Conservation (phyloP, 1,140 invertebrate species). For the Cotesia glomerata region DNA sequence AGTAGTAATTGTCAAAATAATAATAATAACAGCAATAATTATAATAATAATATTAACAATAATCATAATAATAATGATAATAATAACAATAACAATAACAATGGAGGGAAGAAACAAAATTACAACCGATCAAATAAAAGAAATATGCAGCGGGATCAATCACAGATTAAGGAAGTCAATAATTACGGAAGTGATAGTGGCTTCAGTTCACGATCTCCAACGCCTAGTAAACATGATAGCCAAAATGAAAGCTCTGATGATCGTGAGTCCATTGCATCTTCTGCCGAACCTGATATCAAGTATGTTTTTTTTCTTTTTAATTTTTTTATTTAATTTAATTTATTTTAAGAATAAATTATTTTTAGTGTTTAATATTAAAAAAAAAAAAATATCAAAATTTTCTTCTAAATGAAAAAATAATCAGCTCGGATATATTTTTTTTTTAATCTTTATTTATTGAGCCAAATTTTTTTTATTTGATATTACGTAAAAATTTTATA, state of each 20-base stretch:
- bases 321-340: background rate
- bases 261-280: constrained; percentile 54
- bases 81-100: constrained; percentile 28
- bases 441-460: no score
- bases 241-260: constrained; percentile 58
- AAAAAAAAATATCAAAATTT: no score
- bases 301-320: constrained; percentile 23
- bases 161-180: constrained; percentile 33
- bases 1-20: background rate
- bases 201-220: constrained; percentile 56
- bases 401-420: no score
- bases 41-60: background rate
- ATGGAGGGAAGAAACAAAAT: constrained; percentile 48
- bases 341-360: no score
- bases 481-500: no score
- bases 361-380: no score
- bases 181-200: constrained; percentile 56
- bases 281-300: constrained; percentile 49
- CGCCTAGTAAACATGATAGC: constrained; percentile 53
- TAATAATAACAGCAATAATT: background rate
- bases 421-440: no score
- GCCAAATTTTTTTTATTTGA: no score
- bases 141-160: constrained; percentile 18
- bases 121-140: constrained; percentile 44
- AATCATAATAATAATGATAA: background rate